phyloP scores from a whole-genome alignment of 2,113 vertebrate genomes.

The Anarhynchus alexandrinus region DNA sequence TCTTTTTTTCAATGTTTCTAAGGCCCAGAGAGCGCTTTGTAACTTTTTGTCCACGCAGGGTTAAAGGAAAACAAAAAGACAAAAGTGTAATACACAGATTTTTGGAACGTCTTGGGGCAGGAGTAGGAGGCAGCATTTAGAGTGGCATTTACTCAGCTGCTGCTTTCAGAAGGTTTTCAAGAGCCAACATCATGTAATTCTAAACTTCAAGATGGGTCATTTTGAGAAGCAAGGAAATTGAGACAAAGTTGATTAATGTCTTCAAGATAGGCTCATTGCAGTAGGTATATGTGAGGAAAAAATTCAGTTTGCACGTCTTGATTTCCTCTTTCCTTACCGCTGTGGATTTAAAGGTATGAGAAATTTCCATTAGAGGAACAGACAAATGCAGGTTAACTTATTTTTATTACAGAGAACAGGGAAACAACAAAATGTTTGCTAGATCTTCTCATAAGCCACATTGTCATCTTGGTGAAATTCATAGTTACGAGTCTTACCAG shows the following conservation, averaged over 20 bases:
- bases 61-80: neutral
- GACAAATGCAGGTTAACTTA: neutral
- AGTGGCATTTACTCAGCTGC: neutral
- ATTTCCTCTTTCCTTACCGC: neutral
- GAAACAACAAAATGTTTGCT: neutral
- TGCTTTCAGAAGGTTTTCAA: neutral
- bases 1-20: neutral
- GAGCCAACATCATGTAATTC: neutral
- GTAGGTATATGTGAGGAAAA: neutral
- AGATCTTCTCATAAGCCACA: neutral
- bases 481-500: neutral
- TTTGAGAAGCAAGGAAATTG: neutral
- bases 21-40: neutral
- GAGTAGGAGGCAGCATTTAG: neutral
- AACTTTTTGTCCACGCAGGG: neutral
- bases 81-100: neutral
- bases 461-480: neutral
- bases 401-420: neutral
- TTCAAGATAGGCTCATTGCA: neutral
- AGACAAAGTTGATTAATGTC: neutral
- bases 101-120: neutral
- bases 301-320: neutral
- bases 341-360: neutral
- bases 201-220: neutral
- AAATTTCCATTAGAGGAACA: neutral